Conservation (phyloP, 1,140 invertebrate genomes). For the Saxidomus purpurata region DNA sequence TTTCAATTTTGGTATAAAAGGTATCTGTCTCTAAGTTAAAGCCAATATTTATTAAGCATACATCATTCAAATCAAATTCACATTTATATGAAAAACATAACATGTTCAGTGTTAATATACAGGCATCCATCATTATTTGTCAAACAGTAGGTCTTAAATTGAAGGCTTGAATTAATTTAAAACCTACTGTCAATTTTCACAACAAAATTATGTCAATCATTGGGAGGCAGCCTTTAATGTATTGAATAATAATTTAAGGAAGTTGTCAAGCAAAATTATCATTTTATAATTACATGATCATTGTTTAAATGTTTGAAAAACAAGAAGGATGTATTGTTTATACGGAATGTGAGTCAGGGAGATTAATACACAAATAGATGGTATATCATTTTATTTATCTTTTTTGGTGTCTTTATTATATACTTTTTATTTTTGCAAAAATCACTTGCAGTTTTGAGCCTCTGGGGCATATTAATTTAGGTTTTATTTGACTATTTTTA, state of each 20-base stretch:
- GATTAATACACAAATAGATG: no score
- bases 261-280: conserved; percentile 14
- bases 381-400: no score
- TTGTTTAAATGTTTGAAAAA: conserved; percentile 29
- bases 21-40: no score
- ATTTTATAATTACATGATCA: neutral
- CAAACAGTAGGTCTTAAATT: conserved; percentile 15
- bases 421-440: no score
- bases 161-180: conserved; percentile 49
- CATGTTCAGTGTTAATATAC: neutral
- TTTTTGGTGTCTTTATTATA: no score
- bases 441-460: no score
- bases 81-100: neutral
- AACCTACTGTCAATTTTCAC: conserved; percentile 27
- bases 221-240: neutral
- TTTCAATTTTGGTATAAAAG: no score
- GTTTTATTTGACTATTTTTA: no score
- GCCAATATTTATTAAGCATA: no score
- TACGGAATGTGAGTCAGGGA: no score
- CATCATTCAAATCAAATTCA: neutral
- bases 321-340: neutral
- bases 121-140: conserved; percentile 21
- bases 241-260: conserved; percentile 44
- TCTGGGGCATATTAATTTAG: no score
- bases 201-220: conserved; percentile 39